Base-by-base conservation (phyloP, 2,888 invertebrate species). In the Augiades crinisus region DNA sequence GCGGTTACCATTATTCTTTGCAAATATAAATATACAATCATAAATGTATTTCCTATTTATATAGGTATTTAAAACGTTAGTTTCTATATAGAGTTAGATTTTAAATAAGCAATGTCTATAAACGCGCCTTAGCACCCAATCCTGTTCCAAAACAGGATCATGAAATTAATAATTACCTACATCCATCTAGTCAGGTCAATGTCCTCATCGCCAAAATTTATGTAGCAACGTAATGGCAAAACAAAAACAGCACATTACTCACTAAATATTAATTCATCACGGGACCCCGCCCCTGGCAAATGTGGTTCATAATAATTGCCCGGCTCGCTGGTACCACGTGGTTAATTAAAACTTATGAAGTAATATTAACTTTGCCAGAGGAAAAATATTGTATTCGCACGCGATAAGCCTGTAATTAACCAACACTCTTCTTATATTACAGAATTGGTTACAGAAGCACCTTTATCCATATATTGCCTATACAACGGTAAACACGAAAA, bases 181-280 rank as follows among this genome's bases (percentile, higher is more conserved):
- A 19, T 4, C 14, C 16, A 40, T 33, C 33, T 49, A 49, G 13
- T 30, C 55, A 59, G 71, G 72, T 73, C 66, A 73, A 63, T 56
- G 67, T 47, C 59, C 73, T 67, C 69, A 72, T 70, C 67, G 62
- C 57, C 56, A 61, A 67, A 67, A 68, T 69, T 70, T 67, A 66
- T 70, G 70, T 58, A 58, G 53, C 63, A 69, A 67, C 64, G 68
- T 67, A 60, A 43, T 43, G 36, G 34, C 13, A 36, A 67, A 67
- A 75, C 76, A 80, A 81, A 79, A 75, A 66, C 59, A 49, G 71
- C 76, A 75, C 78, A 81, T 81, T 78, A 74, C 77, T 59, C 67
- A 67, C 72, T 79, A 73, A 80, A 69, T 70, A 72, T 74, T 72
- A 79, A 81, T 78, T 73, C 70, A 78, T 75, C 70, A 75, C 55